Evolutionary conservation across 2,888 invertebrate species (phyloP).

Genomic region (Pheosia tremula): DNA sequence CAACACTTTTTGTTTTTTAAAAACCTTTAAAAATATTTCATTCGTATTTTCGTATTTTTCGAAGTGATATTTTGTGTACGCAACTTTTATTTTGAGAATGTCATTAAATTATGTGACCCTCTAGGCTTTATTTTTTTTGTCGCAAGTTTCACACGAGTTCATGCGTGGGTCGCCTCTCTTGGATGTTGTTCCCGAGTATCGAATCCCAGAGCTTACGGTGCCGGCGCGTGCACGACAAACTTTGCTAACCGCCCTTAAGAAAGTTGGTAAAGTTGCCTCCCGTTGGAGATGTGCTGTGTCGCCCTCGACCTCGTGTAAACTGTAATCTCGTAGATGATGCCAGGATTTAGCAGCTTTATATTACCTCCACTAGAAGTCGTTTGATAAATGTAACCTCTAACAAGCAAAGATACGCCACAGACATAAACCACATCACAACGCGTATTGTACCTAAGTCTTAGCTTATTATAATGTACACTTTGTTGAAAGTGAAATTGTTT

Average conservation of each 20-base stretch:
- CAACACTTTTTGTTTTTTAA: conserved; percentile 32
- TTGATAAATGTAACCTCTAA: conserved; percentile 64
- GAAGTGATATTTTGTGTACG: too few relatives aligned
- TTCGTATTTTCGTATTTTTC: neutral
- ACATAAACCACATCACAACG: conserved; percentile 16
- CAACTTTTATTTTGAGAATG: too few relatives aligned
- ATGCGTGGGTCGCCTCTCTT: conserved; percentile 61
- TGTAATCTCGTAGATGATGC: conserved; percentile 81
- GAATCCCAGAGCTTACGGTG: conserved; percentile 78
- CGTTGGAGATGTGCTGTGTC: conserved; percentile 70
- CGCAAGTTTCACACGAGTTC: conserved; percentile 44
- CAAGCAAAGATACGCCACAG: conserved; percentile 30
- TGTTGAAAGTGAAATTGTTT: neutral
- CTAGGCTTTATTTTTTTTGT: conserved; percentile 12
- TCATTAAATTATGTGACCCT: neutral
- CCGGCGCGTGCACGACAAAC: conserved; percentile 80
- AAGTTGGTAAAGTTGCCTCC: conserved; percentile 79
- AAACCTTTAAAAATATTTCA: too few relatives aligned
- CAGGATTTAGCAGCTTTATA: conserved; percentile 77
- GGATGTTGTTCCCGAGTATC: conserved; percentile 74
- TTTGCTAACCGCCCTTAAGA: conserved; percentile 81
- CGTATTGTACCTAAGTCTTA: too few relatives aligned
- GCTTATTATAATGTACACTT: neutral
- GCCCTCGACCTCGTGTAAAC: conserved; percentile 75
- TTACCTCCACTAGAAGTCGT: conserved; percentile 69